phyloP scores from a whole-genome alignment of 2,797 vertebrate species.

The Poecilia wingei region DNA sequence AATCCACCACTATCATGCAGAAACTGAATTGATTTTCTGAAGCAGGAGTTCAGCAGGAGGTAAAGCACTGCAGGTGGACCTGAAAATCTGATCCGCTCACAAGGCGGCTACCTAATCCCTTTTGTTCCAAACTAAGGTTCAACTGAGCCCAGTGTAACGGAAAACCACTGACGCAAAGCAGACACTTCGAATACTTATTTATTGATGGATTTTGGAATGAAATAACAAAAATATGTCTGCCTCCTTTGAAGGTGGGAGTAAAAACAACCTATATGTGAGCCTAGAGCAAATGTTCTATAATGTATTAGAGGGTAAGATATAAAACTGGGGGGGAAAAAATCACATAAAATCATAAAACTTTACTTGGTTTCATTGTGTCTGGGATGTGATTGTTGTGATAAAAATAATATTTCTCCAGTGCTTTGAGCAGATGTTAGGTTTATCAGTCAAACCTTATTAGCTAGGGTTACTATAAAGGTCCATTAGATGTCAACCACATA shows the following conservation, averaged over 20 bases:
- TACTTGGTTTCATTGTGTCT: not conserved
- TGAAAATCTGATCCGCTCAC: constrained; percentile 69
- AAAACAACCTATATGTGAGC: not conserved
- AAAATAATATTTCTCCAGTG: not conserved
- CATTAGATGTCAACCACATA: not conserved
- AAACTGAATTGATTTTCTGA: constrained; percentile 10
- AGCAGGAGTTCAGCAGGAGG: constrained; percentile 13
- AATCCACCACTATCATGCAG: constrained; percentile 1
- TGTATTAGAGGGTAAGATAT: not conserved
- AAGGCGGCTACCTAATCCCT: constrained; percentile 69
- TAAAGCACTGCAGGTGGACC: constrained; percentile 55
- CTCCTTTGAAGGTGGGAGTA: not conserved
- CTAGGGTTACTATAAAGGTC: not conserved
- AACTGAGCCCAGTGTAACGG: constrained; percentile 67
- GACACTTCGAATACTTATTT: constrained; percentile 67
- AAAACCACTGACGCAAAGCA: constrained; percentile 73
- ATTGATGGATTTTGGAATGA: constrained; percentile 67
- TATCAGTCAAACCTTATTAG: not conserved
- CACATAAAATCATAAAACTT: not conserved
- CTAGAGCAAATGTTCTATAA: not conserved
- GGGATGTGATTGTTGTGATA: not conserved
- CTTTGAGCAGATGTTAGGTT: not conserved
- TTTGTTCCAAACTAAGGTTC: constrained; percentile 69
- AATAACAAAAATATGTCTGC: constrained; percentile 8
- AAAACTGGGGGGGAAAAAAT: not conserved